Base-by-base conservation (phyloP, 2,888 invertebrate species). In the Tortrix viridana region DNA sequence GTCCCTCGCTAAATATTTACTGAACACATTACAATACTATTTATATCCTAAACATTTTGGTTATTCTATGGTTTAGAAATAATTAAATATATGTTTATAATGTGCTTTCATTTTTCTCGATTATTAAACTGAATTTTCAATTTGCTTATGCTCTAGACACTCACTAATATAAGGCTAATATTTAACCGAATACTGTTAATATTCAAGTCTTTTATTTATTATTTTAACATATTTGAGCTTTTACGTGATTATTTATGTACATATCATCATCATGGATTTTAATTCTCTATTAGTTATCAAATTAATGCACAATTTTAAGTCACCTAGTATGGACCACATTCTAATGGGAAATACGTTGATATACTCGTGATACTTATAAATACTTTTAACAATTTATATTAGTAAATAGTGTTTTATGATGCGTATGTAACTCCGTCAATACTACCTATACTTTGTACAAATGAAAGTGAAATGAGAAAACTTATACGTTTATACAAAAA, bases 311-410 rank as follows among this genome's bases (percentile, higher is more conserved):
- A 84, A 82, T 84, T 82, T 90, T 92, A 92, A 92, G 89, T 92
- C 90, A 90, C 89, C 88, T 92, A 90, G 77, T 83, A 86, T 92
- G 92, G 92, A 91, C 92, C 92, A 86, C 92, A 79, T 84, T 86
- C 90, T 90, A 91, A 86, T 74, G 80, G 87, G 73, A 79, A 77
- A 71, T 74, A 69, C 68, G 70, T 61, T 70, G 62, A 69, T 66
- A 65, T 57, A 41, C 66, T 65, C 44, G 60, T 64, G 49, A 61
- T 68, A 66, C 22, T 62, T 67, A 67, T 66, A 69, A 69, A 67
- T 70, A 57, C 67, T 67, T 70, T 65, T 56, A 59, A 65, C 69
- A 69, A 69, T 67, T 70, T 66, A 67, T 65, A 68, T 68, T 70
- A 67, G 68, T 71, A 69, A 69, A 74, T 66, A 65, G 53, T 71